These are phyloP conservation scores for Melanerpes aurifrons DNA, from an alignment of 2,113 vertebrate species.

Conservation along the genomic window DNA sequence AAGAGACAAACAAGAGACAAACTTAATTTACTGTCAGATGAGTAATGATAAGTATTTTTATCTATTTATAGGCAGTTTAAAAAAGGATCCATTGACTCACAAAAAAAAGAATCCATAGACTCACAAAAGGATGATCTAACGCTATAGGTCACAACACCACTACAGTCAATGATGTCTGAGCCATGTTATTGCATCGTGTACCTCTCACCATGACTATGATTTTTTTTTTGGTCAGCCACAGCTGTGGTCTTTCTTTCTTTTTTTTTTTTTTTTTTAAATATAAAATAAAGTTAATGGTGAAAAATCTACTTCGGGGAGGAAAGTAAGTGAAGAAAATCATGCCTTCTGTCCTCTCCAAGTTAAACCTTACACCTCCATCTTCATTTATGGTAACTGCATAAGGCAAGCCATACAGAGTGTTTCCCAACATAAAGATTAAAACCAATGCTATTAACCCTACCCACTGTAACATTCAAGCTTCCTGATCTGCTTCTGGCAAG, in stretches of 20 bases:
- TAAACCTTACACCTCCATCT: neutral
- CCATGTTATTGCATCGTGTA: neutral
- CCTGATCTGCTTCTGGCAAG: neutral
- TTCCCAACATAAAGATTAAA: neutral
- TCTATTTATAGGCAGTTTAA: neutral
- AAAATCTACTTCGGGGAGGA: neutral
- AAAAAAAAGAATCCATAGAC: neutral
- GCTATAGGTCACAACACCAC: neutral
- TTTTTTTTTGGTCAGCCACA: neutral
- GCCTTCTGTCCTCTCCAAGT: neutral
- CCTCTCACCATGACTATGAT: neutral
- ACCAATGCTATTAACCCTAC: neutral
- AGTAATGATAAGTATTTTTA: neutral
- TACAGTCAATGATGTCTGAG: neutral
- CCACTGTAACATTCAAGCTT: neutral
- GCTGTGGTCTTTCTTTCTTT: too few relatives aligned
- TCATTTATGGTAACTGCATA: neutral
- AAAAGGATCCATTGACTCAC: neutral
- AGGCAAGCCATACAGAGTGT: neutral
- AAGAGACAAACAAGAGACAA: neutral
- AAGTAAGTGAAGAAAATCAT: neutral
- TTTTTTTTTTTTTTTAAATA: neutral
- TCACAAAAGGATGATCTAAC: neutral
- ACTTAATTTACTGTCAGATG: neutral
- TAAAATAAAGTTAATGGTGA: neutral